Evolutionary conservation across 1,140 invertebrate species (phyloP), one percentile per base, ranked within the genome.

Genomic region (Drosophila littoralis): DNA sequence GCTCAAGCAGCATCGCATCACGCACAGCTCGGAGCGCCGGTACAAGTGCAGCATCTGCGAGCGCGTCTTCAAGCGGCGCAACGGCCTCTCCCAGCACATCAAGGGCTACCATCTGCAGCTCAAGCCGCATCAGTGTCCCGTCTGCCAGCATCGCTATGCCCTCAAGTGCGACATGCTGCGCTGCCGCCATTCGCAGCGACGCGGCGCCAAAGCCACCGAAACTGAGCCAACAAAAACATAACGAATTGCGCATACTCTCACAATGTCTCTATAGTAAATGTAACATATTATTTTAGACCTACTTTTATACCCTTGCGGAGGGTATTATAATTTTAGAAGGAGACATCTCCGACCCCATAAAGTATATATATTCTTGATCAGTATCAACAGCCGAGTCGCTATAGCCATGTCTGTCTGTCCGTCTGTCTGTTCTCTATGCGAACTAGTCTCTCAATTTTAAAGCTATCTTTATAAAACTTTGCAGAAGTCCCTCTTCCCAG

Each of bases 121-220:
- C 12, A 92, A 92, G 64, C 92, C 91, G 13, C 81, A 86, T 46
- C 63, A 75, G 35, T 92, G 92, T 80, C 66, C 76, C 5, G 81
- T 90, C 22, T 92, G 92, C 48, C 77, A 82, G 69, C 89, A 91
- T 54, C 54, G 76, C 36, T 92, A 90, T 69, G 91, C 91, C 28
- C 74, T 92, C 36, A 92, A 92, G 74, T 81, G 91, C 55, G 92
- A 92, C 76, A 92, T 92, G 91, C 52, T 91, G 36, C 77, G 91
- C 15, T 92, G 91, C 64, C 82, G 81, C 33, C 91, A 92, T 35
- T 90, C 86, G 5, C 84, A 77, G 43, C 60, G 84, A 7, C 74
- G 77, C 8, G 61, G 65, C 10, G 61, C 12, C 28, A 33, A 17
- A 8, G 22, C 22, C 15, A 38, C 7, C n/a, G 52, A 46, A 15